These are phyloP conservation scores for Macropis europaea DNA, from an alignment of 2,888 invertebrate genomes.

Conservation along the genomic window DNA sequence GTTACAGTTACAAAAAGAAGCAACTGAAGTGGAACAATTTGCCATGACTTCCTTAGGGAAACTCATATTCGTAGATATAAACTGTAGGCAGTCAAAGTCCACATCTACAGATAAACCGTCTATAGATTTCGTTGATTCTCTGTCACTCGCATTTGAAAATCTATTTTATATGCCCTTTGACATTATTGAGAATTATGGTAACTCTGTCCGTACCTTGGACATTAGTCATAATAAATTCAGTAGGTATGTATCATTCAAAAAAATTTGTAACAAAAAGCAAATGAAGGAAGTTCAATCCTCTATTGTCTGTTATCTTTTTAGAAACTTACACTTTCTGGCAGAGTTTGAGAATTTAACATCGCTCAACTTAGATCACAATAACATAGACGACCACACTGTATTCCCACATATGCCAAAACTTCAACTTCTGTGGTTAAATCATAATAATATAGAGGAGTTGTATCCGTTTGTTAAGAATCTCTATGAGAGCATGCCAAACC, in stretches of 20 bases:
- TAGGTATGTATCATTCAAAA: constrained; percentile 65
- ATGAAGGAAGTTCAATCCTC: not conserved
- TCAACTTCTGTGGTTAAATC: constrained; percentile 87
- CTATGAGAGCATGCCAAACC: constrained; percentile 86
- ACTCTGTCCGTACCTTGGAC: constrained; percentile 69
- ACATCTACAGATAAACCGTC: constrained; percentile 56
- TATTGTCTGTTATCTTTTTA: constrained; percentile 72
- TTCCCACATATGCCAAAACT: constrained; percentile 88
- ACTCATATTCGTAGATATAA: constrained; percentile 73
- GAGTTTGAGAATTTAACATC: constrained; percentile 88
- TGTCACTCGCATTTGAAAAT: constrained; percentile 75
- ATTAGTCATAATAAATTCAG: constrained; percentile 76
- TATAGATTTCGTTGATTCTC: constrained; percentile 63
- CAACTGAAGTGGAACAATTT: constrained; percentile 66
- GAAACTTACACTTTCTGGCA: constrained; percentile 87
- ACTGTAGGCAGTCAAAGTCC: constrained; percentile 68
- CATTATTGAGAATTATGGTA: constrained; percentile 73
- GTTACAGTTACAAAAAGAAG: constrained; percentile 60
- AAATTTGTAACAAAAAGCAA: not conserved
- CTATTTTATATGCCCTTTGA: constrained; percentile 75
- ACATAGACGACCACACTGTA: constrained; percentile 85
- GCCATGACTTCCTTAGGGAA: constrained; percentile 77
- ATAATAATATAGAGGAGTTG: constrained; percentile 82
- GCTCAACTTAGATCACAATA: constrained; percentile 91
- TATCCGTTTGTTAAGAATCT: constrained; percentile 88